These are phyloP conservation scores for Empis stercorea DNA, from an alignment of 2,888 invertebrate genomes.

Conservation along the genomic window DNA sequence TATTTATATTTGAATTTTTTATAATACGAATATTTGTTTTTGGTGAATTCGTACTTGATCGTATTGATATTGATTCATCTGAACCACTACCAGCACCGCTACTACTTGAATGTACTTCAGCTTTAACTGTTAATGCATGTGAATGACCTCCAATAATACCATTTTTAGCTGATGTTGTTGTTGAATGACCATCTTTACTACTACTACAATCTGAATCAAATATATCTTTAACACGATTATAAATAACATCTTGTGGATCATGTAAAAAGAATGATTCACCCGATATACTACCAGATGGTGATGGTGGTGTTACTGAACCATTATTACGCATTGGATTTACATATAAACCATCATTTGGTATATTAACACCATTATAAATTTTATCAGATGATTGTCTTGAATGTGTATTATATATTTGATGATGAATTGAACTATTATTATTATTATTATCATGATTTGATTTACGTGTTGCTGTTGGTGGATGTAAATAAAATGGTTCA, in stretches of 20 bases:
- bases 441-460: background rate
- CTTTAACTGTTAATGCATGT: slow-evolving; percentile 56
- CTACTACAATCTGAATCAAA: slow-evolving; percentile 47
- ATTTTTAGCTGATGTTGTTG: slow-evolving; percentile 10
- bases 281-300: slow-evolving; percentile 42
- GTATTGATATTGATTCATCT: slow-evolving; percentile 48
- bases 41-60: slow-evolving; percentile 36
- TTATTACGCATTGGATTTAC: slow-evolving; percentile 62
- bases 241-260: slow-evolving; percentile 64
- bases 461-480: slow-evolving; percentile 39
- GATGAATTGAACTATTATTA: background rate
- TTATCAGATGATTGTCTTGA: slow-evolving; percentile 31
- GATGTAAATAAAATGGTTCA: slow-evolving; percentile 66
- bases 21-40: slow-evolving; percentile 23
- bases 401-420: slow-evolving; percentile 12
- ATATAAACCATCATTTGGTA: slow-evolving; percentile 58
- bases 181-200: slow-evolving; percentile 20
- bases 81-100: slow-evolving; percentile 48
- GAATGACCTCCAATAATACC: slow-evolving; percentile 13
- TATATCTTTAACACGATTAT: slow-evolving; percentile 72
- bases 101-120: slow-evolving; percentile 69
- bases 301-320: slow-evolving; percentile 40
- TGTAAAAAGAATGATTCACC: slow-evolving; percentile 76
- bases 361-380: slow-evolving; percentile 25
- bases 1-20: slow-evolving; percentile 16